These are phyloP conservation scores for Zaprionus davidi DNA, from an alignment of 1,140 invertebrate genomes.

Conservation along the genomic window DNA sequence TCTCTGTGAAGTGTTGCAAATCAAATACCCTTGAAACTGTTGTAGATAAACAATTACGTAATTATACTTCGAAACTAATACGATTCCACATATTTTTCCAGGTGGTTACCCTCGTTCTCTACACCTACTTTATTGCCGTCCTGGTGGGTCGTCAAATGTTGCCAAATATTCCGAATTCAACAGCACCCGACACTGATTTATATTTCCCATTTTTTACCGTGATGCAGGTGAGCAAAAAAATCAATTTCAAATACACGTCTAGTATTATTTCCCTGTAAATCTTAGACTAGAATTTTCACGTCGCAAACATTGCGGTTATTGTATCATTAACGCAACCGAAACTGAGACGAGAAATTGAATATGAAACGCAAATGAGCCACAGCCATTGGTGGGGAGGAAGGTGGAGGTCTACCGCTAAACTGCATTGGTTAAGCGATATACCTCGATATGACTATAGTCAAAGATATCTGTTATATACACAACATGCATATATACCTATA, in stretches of 20 bases:
- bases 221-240: slow-evolving; percentile 88
- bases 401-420: slow-evolving; percentile 42
- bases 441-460: slow-evolving; percentile 30
- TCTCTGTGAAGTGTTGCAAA: not conserved
- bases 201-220: slow-evolving; percentile 97
- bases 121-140: slow-evolving; percentile 95
- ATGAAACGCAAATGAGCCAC: slow-evolving; percentile 46
- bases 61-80: slow-evolving; percentile 2
- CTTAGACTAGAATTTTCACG: slow-evolving; percentile 59
- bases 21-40: slow-evolving; percentile 15
- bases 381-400: not conserved
- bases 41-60: not conserved
- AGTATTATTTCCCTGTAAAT: slow-evolving; percentile 59
- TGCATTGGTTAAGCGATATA: slow-evolving; percentile 61
- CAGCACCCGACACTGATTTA: slow-evolving; percentile 89
- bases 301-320: slow-evolving; percentile 50
- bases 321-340: slow-evolving; percentile 49
- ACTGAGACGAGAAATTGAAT: slow-evolving; percentile 27
- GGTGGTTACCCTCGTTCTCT: slow-evolving; percentile 96
- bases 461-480: slow-evolving; percentile 25
- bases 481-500: slow-evolving; percentile 8
- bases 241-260: slow-evolving; percentile 54
- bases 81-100: slow-evolving; percentile 84
- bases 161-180: slow-evolving; percentile 84
- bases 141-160: slow-evolving; percentile 93